Percentiles rank a stretch among this genome's conserved stretches.
phyloP scores from a whole-genome alignment of 2,888 invertebrate genomes.

The Rhingia campestris region DNA sequence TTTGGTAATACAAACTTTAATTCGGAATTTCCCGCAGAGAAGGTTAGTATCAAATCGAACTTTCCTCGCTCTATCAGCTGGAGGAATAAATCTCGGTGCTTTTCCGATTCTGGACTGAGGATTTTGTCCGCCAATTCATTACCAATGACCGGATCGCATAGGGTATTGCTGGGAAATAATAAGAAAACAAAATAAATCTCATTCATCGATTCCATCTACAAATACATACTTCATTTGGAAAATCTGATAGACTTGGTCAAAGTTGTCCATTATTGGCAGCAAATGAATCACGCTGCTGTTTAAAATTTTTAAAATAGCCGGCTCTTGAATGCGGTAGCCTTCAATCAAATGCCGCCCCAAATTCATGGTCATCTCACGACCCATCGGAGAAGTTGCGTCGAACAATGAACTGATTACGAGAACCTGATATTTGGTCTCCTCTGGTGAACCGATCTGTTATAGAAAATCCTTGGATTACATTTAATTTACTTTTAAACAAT shows the following conservation, averaged over 20 bases:
- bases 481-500: neutral
- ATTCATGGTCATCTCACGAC: slow-evolving; percentile 92
- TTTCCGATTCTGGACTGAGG: slow-evolving; percentile 81
- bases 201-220: too few species aligned
- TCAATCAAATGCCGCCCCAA: slow-evolving; percentile 91
- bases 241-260: slow-evolving; percentile 77
- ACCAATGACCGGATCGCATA: slow-evolving; percentile 81
- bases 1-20: slow-evolving; percentile 83
- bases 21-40: slow-evolving; percentile 89
- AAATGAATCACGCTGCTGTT: slow-evolving; percentile 90
- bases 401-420: slow-evolving; percentile 93
- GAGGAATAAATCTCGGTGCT: slow-evolving; percentile 84
- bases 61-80: slow-evolving; percentile 86
- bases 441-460: slow-evolving; percentile 88
- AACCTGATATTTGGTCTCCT: slow-evolving; percentile 92
- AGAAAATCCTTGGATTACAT: neutral
- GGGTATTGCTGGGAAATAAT: slow-evolving; percentile 76
- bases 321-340: slow-evolving; percentile 88
- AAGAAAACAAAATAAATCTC: too few species aligned
- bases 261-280: slow-evolving; percentile 85
- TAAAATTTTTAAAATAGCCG: slow-evolving; percentile 86
- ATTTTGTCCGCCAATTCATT: slow-evolving; percentile 88
- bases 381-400: slow-evolving; percentile 89
- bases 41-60: slow-evolving; percentile 89
- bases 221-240: slow-evolving; percentile 79